Evolutionary conservation across 2,113 vertebrate genomes (phyloP).

Genomic region (Onychorhynchus coronatus): DNA sequence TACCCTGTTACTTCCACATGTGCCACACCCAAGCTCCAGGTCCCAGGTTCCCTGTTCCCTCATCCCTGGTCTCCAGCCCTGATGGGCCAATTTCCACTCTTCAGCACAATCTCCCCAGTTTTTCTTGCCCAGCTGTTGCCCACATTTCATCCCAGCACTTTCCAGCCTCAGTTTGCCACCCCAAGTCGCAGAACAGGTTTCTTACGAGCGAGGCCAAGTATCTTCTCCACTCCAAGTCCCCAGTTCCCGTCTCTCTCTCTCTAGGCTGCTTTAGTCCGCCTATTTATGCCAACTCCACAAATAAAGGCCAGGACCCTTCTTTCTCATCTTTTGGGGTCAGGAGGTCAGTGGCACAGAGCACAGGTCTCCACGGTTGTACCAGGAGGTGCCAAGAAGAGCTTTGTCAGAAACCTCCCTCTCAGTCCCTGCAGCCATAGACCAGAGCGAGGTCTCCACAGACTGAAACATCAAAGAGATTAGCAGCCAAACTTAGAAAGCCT

Average conservation of each 20-base stretch:
- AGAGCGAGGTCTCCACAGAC: background rate
- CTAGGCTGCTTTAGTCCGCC: background rate
- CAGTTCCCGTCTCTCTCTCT: background rate
- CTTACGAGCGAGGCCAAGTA: background rate
- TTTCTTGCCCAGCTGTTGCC: background rate
- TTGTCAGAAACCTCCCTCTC: background rate
- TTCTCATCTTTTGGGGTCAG: background rate
- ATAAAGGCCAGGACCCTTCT: background rate
- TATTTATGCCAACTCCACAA: background rate
- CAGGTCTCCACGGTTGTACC: background rate
- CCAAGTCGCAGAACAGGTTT: background rate
- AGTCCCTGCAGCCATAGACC: background rate
- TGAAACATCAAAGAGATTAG: background rate
- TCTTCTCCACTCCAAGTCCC: background rate
- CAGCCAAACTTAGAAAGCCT: background rate
- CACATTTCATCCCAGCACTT: background rate
- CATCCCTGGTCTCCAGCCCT: background rate
- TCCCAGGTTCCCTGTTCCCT: background rate
- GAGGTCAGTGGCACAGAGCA: background rate
- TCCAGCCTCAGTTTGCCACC: background rate
- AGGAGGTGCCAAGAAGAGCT: background rate
- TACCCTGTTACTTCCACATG: background rate
- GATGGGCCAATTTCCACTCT: background rate
- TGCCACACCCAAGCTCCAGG: background rate
- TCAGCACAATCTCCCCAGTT: background rate